phyloP scores from a whole-genome alignment of 23 tunicate genomes.

The Clavelina lepadiformis region DNA sequence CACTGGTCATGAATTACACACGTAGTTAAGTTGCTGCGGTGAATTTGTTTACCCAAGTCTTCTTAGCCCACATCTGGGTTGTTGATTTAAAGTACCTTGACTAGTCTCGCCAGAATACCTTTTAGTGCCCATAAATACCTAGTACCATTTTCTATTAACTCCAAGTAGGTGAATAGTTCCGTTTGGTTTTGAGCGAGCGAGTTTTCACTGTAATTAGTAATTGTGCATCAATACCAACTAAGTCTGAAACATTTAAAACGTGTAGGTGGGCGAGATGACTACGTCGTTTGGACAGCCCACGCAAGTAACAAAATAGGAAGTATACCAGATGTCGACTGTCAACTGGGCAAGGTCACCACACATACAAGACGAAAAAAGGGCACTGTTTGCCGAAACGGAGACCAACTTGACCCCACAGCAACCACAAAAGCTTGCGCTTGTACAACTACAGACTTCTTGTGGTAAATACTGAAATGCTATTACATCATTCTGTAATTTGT shows the following conservation, averaged over 20 bases:
- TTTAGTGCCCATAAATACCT: too few relatives aligned
- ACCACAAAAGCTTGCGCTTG: slow-evolving; percentile 27
- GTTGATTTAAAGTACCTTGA: too few relatives aligned
- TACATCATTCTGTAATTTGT: too few relatives aligned
- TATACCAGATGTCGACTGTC: slow-evolving; percentile 34
- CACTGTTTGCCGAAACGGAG: slow-evolving; percentile 49
- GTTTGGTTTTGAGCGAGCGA: not conserved
- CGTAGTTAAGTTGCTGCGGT: too few relatives aligned
- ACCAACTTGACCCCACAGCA: slow-evolving; percentile 8
- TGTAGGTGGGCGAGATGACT: slow-evolving; percentile 40
- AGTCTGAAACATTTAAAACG: too few relatives aligned
- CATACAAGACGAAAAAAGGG: slow-evolving; percentile 56
- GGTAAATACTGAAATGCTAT: slow-evolving; percentile 38
- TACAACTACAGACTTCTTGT: slow-evolving; percentile 43
- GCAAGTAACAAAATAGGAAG: slow-evolving; percentile 24
- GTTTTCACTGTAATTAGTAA: not conserved
- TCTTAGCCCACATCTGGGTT: too few relatives aligned
- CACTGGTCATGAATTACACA: too few relatives aligned
- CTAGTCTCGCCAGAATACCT: too few relatives aligned
- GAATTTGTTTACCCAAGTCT: too few relatives aligned
- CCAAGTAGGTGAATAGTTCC: slow-evolving; percentile 2
- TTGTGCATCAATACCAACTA: not conserved
- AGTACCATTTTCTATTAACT: too few relatives aligned
- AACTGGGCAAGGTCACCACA: slow-evolving; percentile 47
- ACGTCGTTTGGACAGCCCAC: slow-evolving; percentile 81